These are phyloP conservation scores for Mastomys coucha DNA, from an alignment of 2,113 vertebrate species.

Conservation along the genomic window DNA sequence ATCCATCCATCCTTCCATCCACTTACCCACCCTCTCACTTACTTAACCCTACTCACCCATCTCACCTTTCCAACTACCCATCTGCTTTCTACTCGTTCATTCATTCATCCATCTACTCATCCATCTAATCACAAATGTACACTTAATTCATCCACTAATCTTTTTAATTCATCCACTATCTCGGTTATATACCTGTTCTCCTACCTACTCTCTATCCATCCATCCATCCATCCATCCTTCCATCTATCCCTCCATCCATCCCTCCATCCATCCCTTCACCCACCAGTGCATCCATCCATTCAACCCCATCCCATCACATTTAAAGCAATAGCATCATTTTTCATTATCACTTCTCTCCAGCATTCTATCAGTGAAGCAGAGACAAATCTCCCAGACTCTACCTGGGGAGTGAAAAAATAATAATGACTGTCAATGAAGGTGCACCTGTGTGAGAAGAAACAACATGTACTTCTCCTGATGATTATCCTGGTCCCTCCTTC, in stretches of 20 bases:
- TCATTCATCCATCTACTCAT: background rate
- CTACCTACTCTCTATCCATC: no score
- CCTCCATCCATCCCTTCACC: background rate
- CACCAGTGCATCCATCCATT: background rate
- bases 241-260: no score
- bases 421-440: background rate
- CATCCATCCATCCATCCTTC: background rate
- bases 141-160: no score
- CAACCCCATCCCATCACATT: background rate
- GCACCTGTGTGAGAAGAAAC: background rate
- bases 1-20: background rate
- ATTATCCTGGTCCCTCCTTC: background rate
- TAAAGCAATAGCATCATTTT: background rate
- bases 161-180: no score
- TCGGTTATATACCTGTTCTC: no score
- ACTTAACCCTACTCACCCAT: no score
- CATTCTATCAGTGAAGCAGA: background rate
- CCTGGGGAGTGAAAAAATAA: background rate
- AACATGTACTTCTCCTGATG: background rate
- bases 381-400: background rate
- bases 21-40: background rate
- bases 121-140: no score
- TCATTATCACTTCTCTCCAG: background rate
- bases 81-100: no score
- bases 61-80: background rate